Conservation (phyloP, 2,888 invertebrate genomes). For the Sminthurides aquaticus region DNA sequence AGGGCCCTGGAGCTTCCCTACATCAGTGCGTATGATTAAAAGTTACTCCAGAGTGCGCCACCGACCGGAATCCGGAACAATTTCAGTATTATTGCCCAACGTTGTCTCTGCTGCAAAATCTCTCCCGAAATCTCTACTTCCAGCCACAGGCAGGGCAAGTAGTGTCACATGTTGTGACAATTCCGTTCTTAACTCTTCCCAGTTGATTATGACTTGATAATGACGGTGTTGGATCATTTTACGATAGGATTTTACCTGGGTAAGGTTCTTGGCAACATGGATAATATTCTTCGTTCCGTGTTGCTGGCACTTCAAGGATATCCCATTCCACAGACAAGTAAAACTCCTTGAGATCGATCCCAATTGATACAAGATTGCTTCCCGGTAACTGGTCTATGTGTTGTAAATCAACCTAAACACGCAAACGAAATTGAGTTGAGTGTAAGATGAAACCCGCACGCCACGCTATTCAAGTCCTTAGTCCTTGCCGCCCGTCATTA, state of each 20-base stretch:
- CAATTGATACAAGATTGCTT: slow-evolving; percentile 73
- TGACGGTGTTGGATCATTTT: background rate
- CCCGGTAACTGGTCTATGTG: slow-evolving; percentile 79
- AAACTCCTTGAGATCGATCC: slow-evolving; percentile 91
- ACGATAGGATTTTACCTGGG: slow-evolving; percentile 57
- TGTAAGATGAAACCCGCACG: too few relatives aligned
- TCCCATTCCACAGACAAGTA: slow-evolving; percentile 98
- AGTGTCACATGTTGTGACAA: background rate
- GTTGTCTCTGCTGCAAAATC: too few relatives aligned
- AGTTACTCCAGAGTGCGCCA: too few relatives aligned
- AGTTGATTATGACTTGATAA: too few relatives aligned
- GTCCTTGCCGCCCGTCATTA: too few relatives aligned
- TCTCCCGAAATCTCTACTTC: too few relatives aligned
- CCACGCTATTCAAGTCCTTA: too few relatives aligned
- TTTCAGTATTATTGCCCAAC: too few relatives aligned
- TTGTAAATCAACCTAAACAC: slow-evolving; percentile 69
- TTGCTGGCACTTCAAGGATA: slow-evolving; percentile 84
- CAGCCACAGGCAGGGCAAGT: too few relatives aligned
- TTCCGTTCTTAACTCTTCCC: background rate
- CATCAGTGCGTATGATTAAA: too few relatives aligned
- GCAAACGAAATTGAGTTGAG: slow-evolving; percentile 3
- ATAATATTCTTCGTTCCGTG: slow-evolving; percentile 85
- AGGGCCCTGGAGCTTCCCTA: too few relatives aligned
- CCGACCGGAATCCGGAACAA: too few relatives aligned
- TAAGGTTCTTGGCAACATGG: slow-evolving; percentile 68